phyloP scores from a whole-genome alignment of 2,888 invertebrate genomes.

The Bedellia somnulentella region DNA sequence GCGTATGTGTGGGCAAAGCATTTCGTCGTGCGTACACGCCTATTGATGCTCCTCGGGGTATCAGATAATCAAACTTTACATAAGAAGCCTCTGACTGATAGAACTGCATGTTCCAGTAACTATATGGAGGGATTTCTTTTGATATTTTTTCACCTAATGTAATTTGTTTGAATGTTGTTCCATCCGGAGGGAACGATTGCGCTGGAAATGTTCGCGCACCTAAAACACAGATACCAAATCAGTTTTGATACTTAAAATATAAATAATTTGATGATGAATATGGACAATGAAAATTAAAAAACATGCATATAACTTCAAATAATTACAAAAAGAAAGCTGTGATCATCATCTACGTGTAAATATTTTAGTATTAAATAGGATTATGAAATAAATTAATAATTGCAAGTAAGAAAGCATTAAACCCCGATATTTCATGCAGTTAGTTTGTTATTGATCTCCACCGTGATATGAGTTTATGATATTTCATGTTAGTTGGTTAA shows the following conservation, averaged over 20 bases:
- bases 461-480: conserved; percentile 30
- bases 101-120: conserved; percentile 98
- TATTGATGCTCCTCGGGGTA: conserved; percentile 88
- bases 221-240: conserved; percentile 29
- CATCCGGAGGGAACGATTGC: conserved; percentile 89
- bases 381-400: neutral
- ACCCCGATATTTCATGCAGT: neutral
- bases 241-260: too few species aligned
- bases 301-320: neutral
- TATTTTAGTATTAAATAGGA: neutral
- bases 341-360: neutral
- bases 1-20: conserved; percentile 93
- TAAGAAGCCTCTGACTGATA: conserved; percentile 92
- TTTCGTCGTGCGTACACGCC: conserved; percentile 94
- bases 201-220: conserved; percentile 88
- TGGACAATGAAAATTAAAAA: neutral
- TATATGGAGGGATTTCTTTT: conserved; percentile 89
- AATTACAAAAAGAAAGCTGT: neutral
- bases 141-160: conserved; percentile 84
- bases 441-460: conserved; percentile 25
- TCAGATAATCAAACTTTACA: conserved; percentile 92
- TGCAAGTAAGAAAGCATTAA: neutral
- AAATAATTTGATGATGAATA: too few species aligned
- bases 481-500: conserved; percentile 14
- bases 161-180: conserved; percentile 89